These are phyloP conservation scores for Diadumene lineata DNA, from an alignment of 92 coral and sea anemone genomes.

Conservation along the genomic window DNA sequence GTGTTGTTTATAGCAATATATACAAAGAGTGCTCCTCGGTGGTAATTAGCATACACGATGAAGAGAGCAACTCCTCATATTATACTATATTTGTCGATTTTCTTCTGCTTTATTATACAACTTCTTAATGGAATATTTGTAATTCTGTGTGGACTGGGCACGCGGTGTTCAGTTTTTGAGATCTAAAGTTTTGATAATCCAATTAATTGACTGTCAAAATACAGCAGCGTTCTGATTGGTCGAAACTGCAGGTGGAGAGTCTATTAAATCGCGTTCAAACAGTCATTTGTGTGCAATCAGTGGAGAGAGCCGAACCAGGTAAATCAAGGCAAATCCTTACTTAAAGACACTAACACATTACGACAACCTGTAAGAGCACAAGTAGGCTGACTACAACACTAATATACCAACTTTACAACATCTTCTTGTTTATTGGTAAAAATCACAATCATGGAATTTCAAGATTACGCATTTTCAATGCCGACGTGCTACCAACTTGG, in stretches of 20 bases:
- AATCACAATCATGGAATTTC: slow-evolving; percentile 41
- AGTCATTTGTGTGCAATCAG: slow-evolving; percentile 65
- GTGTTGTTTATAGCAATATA: background rate
- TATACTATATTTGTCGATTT: slow-evolving; percentile 27
- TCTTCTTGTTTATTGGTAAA: background rate
- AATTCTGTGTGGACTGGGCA: slow-evolving; percentile 52
- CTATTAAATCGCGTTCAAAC: slow-evolving; percentile 85
- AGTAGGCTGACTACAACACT: background rate
- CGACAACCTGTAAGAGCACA: background rate
- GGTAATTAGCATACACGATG: slow-evolving; percentile 28
- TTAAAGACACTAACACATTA: background rate
- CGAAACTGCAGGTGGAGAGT: slow-evolving; percentile 83
- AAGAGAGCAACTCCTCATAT: background rate
- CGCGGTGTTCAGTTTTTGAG: slow-evolving; percentile 80
- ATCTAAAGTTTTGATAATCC: slow-evolving; percentile 96
- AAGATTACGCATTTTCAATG: slow-evolving; percentile 94
- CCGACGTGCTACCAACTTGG: slow-evolving; percentile 99
- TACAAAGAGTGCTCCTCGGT: no score
- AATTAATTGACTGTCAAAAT: slow-evolving; percentile 94
- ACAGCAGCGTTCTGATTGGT: slow-evolving; percentile 85
- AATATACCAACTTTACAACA: no score
- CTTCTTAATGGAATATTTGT: slow-evolving; percentile 46
- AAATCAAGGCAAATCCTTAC: slow-evolving; percentile 29
- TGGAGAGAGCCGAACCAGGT: slow-evolving; percentile 31
- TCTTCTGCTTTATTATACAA: slow-evolving; percentile 40